phyloP scores from a whole-genome alignment of 2,113 vertebrate species.

The Atlantisia rogersi region DNA sequence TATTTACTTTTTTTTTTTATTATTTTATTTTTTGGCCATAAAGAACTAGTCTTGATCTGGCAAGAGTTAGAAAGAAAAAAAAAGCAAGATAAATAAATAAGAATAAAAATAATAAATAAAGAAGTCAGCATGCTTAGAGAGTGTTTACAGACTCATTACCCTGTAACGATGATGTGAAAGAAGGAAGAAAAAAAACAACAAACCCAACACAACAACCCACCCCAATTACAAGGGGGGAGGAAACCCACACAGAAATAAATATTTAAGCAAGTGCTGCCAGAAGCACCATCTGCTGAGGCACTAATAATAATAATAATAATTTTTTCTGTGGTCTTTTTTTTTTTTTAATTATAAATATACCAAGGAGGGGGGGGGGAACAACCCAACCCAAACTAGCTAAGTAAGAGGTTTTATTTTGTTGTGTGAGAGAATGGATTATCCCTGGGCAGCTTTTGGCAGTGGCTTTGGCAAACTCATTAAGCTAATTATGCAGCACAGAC shows the following conservation, averaged over 20 bases:
- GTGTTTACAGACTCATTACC: slow-evolving; percentile 88
- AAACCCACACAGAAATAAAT: slow-evolving; percentile 90
- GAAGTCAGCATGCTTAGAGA: slow-evolving; percentile 65
- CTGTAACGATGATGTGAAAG: slow-evolving; percentile 81
- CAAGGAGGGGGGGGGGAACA: neutral
- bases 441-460: slow-evolving; percentile 85
- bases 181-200: slow-evolving; percentile 77
- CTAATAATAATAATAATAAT: slow-evolving; percentile 70
- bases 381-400: slow-evolving; percentile 72
- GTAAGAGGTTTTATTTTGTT: slow-evolving; percentile 81
- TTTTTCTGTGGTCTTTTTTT: slow-evolving; percentile 56
- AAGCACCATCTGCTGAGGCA: slow-evolving; percentile 88
- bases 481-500: slow-evolving; percentile 84
- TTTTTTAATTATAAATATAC: slow-evolving; percentile 49
- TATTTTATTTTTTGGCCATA: neutral
- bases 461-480: slow-evolving; percentile 82
- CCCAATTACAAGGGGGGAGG: slow-evolving; percentile 80
- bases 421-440: slow-evolving; percentile 79
- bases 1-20: no score
- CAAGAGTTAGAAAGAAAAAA: slow-evolving; percentile 1
- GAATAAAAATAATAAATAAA: slow-evolving; percentile 70
- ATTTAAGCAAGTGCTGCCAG: slow-evolving; percentile 89
- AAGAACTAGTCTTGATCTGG: slow-evolving; percentile 35
- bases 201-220: slow-evolving; percentile 10
- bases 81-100: slow-evolving; percentile 65